These are phyloP conservation scores for Xylocopa sonorina DNA, from an alignment of 1,140 invertebrate species.

Conservation along the genomic window DNA sequence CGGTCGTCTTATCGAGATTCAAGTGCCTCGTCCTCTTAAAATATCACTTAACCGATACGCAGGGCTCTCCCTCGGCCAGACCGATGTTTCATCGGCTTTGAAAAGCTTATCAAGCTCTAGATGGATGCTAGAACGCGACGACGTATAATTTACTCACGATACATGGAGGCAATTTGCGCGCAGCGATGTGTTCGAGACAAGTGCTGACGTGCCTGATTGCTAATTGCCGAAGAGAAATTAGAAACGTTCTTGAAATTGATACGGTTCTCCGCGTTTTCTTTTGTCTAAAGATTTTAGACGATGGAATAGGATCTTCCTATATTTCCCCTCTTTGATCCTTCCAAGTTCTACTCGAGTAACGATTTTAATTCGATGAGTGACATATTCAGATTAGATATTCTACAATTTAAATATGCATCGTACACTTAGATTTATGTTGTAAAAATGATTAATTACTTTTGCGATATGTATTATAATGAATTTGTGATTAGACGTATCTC, in stretches of 20 bases:
- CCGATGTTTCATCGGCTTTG: constrained; percentile 18
- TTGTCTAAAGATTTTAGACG: background rate
- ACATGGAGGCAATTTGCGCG: background rate
- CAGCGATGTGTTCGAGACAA: background rate
- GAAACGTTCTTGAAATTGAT: background rate
- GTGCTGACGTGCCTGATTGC: background rate
- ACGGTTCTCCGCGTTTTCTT: too few relatives aligned
- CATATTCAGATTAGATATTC: too few relatives aligned
- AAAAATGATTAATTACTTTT: too few relatives aligned
- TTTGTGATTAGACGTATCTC: too few relatives aligned
- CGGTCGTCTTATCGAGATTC: constrained; percentile 8
- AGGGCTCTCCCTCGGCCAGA: background rate
- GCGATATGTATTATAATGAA: too few relatives aligned
- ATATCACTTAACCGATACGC: constrained; percentile 31
- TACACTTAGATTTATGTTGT: too few relatives aligned
- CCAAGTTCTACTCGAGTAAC: too few relatives aligned
- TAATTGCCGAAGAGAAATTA: background rate
- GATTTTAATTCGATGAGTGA: too few relatives aligned
- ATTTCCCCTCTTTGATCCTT: too few relatives aligned
- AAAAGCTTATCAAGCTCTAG: constrained; percentile 3
- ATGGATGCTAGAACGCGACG: background rate
- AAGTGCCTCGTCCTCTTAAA: constrained; percentile 12
- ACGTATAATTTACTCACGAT: background rate
- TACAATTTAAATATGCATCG: too few relatives aligned
- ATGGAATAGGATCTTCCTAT: too few relatives aligned